Conservation (phyloP, 2,888 invertebrate genomes). For the Plebejus melissa region DNA sequence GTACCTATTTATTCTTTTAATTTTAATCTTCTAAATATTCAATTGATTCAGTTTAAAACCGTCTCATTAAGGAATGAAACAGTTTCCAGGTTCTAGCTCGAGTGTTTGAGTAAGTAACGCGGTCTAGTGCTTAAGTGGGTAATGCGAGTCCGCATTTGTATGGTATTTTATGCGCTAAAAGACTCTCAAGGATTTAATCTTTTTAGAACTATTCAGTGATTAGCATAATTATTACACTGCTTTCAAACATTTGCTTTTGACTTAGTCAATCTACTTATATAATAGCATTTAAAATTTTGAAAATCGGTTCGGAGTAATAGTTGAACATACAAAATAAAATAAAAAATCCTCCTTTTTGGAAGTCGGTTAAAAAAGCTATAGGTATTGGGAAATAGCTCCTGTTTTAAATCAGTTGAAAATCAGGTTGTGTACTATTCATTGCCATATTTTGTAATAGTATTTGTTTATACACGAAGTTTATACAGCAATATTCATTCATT, state of each 20-base stretch:
- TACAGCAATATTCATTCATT: background rate
- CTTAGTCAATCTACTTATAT: background rate
- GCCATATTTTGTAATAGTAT: background rate
- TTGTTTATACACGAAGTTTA: background rate
- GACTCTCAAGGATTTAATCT: conserved; percentile 8
- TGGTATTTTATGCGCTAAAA: conserved; percentile 10
- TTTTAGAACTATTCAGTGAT: conserved; percentile 6
- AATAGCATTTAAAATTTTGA: background rate
- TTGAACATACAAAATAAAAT: too few relatives aligned
- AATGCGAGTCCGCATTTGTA: background rate
- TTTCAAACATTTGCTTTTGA: background rate
- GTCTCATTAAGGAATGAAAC: background rate
- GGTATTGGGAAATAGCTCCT: background rate
- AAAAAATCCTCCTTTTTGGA: too few relatives aligned
- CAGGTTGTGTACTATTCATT: too few relatives aligned
- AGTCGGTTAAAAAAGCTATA: background rate
- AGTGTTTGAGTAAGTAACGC: conserved; percentile 17
- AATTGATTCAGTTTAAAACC: background rate
- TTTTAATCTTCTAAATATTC: background rate
- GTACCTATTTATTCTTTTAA: background rate
- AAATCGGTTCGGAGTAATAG: too few relatives aligned
- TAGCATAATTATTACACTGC: background rate
- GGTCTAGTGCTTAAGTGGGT: conserved; percentile 14
- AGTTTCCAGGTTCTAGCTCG: background rate
- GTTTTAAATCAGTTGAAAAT: too few relatives aligned